Evolutionary conservation across 2,113 vertebrate species (phyloP), one percentile per base, ranked within the genome.

Genomic region (Ochotona curzoniae): DNA sequence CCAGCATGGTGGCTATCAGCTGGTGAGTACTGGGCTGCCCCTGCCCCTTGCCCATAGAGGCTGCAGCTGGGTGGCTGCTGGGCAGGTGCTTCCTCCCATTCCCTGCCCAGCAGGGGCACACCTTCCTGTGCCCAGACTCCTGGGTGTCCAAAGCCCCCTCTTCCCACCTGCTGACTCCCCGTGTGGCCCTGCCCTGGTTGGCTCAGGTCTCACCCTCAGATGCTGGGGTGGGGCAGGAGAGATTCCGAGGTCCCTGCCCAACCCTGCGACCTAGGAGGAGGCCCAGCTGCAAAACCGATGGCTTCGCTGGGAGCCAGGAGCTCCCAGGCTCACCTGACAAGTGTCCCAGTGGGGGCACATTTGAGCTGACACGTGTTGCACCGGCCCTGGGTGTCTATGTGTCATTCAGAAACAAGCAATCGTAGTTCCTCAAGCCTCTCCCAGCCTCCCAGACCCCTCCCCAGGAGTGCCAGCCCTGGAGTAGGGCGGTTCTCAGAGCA

Each of bases 41-140:
- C 54, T 75, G 60, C 12, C 35, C 63, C 87, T 91, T 18, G 54
- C 54, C 17, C 54, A 57, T 13, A 57, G 54, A 14, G 17, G 54
- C 54, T 57, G 54, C 17, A 57, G 54, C 54, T 17, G 87, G 81
- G 88, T 90, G 89, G 83, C 83, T n/a, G 93, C 88, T 7, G 18
- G 80, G 71, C 23, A 61, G 85, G 61, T 4, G 0, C 74, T 25
- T 49, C 79, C 38, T 30, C 63, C 54, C 35, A 32, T 17, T 4
- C 8, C 14, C 0, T 47, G 49, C 70, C 47, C 5, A 26, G 69
- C 64, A 79, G 32, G 57, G 38, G 38, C 38, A 44, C 38, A 44
- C 38, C 38, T 44, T 44, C 38, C 38, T 44, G 38, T 6, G 6
- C 38, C 87, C 38, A 26, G 51, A 25, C n/a, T 63, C 92, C 92